Percentiles rank a stretch among this genome's conserved stretches.
Evolutionary conservation across 53 echinoderm and acorn worm species (phyloP).

Genomic region (Temnopleurus reevesii): DNA sequence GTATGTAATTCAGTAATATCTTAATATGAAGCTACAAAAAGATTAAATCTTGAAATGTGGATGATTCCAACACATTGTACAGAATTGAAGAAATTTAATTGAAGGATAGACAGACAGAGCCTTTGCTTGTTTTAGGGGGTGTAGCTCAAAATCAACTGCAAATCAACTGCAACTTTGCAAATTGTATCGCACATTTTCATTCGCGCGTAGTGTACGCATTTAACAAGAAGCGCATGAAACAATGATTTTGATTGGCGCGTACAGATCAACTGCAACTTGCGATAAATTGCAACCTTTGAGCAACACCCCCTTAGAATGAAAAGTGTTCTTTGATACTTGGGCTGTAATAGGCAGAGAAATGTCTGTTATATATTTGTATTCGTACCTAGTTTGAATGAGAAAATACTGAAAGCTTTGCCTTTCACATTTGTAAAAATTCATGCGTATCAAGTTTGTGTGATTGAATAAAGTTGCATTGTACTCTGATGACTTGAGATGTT

Average conservation of each 20-base stretch:
- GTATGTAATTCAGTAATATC: neutral
- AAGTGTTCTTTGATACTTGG: neutral
- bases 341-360: neutral
- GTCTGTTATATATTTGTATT: neutral
- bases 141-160: no score
- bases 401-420: neutral
- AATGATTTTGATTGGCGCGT: no score
- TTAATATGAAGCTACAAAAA: neutral
- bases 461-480: conserved; percentile 17
- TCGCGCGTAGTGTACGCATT: no score
- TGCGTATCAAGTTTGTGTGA: neutral
- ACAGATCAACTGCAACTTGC: no score
- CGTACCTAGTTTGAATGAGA: neutral
- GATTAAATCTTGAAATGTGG: neutral
- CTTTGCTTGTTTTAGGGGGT: no score
- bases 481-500: neutral
- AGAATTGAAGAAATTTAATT: no score
- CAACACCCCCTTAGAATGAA: no score
- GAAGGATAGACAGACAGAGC: no score
- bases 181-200: no score
- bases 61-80: no score
- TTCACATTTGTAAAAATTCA: conserved; percentile 3
- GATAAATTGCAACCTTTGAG: neutral
- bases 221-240: no score
- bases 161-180: no score